phyloP scores from a whole-genome alignment of 1,140 invertebrate genomes.

The Nasonia giraulti region DNA sequence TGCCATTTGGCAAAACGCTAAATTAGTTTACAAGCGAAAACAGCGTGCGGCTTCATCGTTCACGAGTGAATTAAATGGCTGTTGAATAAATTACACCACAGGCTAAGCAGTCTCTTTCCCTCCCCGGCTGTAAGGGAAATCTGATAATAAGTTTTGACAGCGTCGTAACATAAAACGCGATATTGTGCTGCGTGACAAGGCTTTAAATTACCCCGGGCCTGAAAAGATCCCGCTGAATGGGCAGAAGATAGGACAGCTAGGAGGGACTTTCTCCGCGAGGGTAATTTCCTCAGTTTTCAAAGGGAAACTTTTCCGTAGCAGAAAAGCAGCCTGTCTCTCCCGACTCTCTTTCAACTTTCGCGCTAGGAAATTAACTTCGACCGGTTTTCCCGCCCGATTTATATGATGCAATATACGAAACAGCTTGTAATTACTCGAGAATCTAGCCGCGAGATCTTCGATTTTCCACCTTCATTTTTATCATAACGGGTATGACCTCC shows the following conservation, averaged over 20 bases:
- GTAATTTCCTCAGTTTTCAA: conserved; percentile 38
- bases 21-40: neutral
- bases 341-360: neutral
- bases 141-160: conserved; percentile 41
- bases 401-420: conserved; percentile 12
- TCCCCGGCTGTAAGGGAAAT: neutral
- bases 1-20: too few species aligned
- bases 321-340: neutral
- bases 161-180: neutral
- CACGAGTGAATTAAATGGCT: neutral
- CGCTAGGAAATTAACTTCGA: conserved; percentile 33
- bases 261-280: neutral
- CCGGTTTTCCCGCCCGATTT: neutral
- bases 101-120: neutral
- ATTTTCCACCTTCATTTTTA: conserved; percentile 17
- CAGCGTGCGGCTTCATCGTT: neutral
- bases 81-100: neutral
- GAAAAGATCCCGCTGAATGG: conserved; percentile 23
- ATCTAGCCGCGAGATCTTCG: conserved; percentile 2
- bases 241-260: conserved; percentile 19
- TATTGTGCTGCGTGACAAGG: conserved; percentile 24
- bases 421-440: conserved; percentile 43
- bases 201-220: conserved; percentile 7
- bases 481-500: neutral
- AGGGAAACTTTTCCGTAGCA: conserved; percentile 24